These are phyloP conservation scores for Orchestia grillus DNA, from an alignment of 1,140 invertebrate genomes.

Conservation along the genomic window DNA sequence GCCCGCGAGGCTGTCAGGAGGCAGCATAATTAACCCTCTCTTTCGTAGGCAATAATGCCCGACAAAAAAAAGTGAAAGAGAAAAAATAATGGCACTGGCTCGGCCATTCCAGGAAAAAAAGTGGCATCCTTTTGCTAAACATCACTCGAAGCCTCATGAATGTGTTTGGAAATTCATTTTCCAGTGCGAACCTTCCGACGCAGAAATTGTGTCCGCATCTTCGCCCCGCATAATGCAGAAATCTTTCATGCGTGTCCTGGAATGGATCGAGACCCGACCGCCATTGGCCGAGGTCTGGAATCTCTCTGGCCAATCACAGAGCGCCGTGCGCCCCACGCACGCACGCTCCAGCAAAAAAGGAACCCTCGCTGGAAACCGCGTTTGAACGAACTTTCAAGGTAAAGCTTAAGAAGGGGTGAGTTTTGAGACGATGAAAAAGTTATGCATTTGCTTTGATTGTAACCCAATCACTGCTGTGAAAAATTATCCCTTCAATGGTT, in stretches of 20 bases:
- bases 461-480: neutral
- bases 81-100: too few relatives aligned
- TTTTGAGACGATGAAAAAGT: neutral
- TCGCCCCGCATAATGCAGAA: conserved; percentile 47
- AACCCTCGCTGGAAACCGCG: neutral
- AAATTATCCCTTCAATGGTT: too few relatives aligned
- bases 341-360: neutral
- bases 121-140: conserved; percentile 41
- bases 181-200: neutral
- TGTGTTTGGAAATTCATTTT: conserved; percentile 49
- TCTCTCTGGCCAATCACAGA: neutral
- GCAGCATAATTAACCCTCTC: conserved; percentile 6
- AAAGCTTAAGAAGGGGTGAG: neutral
- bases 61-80: too few relatives aligned
- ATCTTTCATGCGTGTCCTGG: conserved; percentile 52
- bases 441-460: neutral
- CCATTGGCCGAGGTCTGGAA: neutral
- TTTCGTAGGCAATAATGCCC: conserved; percentile 13
- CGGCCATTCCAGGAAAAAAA: neutral
- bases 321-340: neutral
- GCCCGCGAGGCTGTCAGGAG: neutral
- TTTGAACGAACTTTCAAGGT: neutral
- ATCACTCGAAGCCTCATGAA: conserved; percentile 48
- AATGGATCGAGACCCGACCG: neutral
- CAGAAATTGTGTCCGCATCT: conserved; percentile 28